phyloP scores from a whole-genome alignment of 2,797 vertebrate species.

The Taenioides sp. region DNA sequence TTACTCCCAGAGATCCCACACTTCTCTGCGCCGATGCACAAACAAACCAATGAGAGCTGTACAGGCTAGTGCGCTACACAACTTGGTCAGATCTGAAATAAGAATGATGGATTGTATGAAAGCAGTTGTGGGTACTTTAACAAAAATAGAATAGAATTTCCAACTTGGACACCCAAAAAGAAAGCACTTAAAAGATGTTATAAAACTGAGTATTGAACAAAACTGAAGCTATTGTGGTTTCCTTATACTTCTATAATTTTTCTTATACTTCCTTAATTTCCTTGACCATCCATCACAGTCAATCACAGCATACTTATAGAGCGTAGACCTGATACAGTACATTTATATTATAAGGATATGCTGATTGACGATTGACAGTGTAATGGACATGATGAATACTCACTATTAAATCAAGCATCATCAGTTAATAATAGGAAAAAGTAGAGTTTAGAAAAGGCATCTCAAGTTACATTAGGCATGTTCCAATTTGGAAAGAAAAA shows the following conservation, averaged over 20 bases:
- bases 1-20: slow-evolving; percentile 63
- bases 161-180: neutral
- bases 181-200: neutral
- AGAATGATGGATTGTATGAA: neutral
- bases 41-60: slow-evolving; percentile 59
- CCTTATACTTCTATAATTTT: neutral
- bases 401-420: neutral
- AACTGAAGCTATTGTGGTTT: neutral
- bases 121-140: neutral
- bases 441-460: neutral
- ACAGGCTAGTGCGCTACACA: slow-evolving; percentile 10
- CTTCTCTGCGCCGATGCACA: slow-evolving; percentile 37
- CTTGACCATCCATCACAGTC: neutral
- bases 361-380: no score
- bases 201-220: neutral
- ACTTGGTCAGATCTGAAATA: slow-evolving; percentile 16
- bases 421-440: neutral
- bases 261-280: neutral
- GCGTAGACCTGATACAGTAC: no score
- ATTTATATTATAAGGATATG: no score
- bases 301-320: neutral
- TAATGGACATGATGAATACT: neutral
- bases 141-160: no score
- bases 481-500: no score
- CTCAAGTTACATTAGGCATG: no score